Conservation (phyloP, 2,888 invertebrate genomes). For the Melanargia galathea region DNA sequence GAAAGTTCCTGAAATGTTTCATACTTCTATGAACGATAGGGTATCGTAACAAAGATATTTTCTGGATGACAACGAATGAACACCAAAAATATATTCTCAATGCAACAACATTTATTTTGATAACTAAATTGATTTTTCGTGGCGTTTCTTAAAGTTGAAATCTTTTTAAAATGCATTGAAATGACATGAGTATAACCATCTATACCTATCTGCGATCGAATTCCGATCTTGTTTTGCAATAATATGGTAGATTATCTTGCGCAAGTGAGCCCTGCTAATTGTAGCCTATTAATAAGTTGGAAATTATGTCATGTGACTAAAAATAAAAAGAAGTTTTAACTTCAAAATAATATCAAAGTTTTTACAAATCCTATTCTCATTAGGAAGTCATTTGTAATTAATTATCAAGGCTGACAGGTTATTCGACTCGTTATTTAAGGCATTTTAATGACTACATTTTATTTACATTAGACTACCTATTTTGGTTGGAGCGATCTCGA, state of each 20-base stretch:
- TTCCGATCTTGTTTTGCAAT: constrained; percentile 26
- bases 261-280: constrained; percentile 85
- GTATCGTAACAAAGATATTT: no score
- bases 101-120: no score
- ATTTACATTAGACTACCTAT: not conserved
- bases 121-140: no score
- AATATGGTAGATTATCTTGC: constrained; percentile 15
- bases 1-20: no score
- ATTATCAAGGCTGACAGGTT: constrained; percentile 2
- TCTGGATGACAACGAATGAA: no score
- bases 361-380: not conserved
- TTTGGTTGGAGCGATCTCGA: no score
- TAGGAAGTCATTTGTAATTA: not conserved
- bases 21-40: no score
- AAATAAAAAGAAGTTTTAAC: constrained; percentile 5
- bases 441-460: constrained; percentile 1
- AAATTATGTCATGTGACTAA: not conserved
- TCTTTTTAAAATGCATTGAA: no score
- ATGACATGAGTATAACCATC: no score
- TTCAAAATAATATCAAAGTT: not conserved
- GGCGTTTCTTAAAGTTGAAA: no score
- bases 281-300: not conserved
- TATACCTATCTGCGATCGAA: constrained; percentile 6
- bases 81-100: no score
- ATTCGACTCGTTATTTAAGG: constrained; percentile 1